Evolutionary conservation across 2,113 vertebrate genomes (phyloP).

Genomic region (Sylvia atricapilla): DNA sequence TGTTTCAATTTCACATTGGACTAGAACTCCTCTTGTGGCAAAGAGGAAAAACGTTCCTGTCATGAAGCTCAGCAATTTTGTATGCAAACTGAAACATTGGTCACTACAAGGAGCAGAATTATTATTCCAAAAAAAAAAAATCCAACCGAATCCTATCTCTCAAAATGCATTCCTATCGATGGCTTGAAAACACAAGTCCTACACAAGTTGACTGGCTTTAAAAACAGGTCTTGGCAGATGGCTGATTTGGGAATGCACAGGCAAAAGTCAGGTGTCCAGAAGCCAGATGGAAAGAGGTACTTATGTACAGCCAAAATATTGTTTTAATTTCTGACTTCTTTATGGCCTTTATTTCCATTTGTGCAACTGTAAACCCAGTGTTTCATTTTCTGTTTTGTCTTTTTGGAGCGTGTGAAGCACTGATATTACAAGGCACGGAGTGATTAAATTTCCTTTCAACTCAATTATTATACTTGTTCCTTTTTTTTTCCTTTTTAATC

Average conservation of each 20-base stretch:
- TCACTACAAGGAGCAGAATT: neutral
- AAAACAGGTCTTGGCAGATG: neutral
- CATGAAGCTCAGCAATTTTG: neutral
- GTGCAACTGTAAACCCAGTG: neutral
- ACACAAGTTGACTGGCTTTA: neutral
- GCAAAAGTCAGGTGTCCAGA: neutral
- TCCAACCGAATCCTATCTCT: neutral
- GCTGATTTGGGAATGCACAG: neutral
- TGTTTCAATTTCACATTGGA: neutral
- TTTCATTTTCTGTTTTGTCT: neutral
- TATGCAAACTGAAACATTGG: neutral
- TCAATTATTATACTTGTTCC: neutral
- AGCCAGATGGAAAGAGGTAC: neutral
- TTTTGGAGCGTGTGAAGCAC: neutral
- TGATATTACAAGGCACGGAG: neutral
- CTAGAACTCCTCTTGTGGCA: neutral
- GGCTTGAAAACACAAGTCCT: neutral
- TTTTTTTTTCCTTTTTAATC: neutral
- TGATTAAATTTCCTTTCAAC: neutral
- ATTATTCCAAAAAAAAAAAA: neutral
- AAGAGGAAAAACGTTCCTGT: neutral
- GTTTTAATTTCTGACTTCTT: neutral
- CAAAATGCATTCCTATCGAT: fast-evolving
- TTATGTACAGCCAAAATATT: neutral
- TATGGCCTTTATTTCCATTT: neutral